Base-by-base conservation (phyloP, 2,888 invertebrate species). In the Trachelus stipa region DNA sequence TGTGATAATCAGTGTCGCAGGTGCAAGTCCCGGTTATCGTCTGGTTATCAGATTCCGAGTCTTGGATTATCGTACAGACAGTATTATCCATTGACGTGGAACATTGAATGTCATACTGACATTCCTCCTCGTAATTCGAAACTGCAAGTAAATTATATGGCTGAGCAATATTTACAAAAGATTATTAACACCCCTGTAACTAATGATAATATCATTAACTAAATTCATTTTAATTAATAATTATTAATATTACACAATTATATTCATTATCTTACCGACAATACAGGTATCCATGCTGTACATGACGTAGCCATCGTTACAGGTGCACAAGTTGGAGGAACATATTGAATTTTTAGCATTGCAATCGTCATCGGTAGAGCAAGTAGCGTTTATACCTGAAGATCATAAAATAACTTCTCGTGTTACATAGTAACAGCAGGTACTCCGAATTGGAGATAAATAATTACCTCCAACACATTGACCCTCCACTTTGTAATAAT, bases 71-170 rank as follows among this genome's bases (percentile, higher is more conserved):
- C 56, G 2, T 9, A 75, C 85, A 87, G 75, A 82, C 33, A 12
- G 84, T 68, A 34, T 82, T 82, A 11, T 35, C 3, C 9, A 78
- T 30, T 1, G 3, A 12, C 1, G 40, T 30, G 11, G 78, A 79
- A 68, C 89, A 89, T 71, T 89, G 89, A 30, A 83, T 23, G 77
- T 87, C 82, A 33, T 81, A 30, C 11, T 81, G 75, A 76, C 88
- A 89, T 68, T 75, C 30, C 6, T 81, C 33, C 4, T 82, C 83
- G 40, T 83, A 84, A 0, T 35, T 11, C 1, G 79, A 74, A 69
- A 79, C 88, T 89, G 34, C 9, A 15, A 56, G 56, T 1, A 6
- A 23, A 56, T 0, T 56, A 23, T 23, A 56, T 23, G 23, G 9
- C 23, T 23, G 2, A 56, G 56, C 9, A 56, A 9, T 23, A 56